phyloP scores from a whole-genome alignment of 2,797 vertebrate species.

The Myotis planiceps region DNA sequence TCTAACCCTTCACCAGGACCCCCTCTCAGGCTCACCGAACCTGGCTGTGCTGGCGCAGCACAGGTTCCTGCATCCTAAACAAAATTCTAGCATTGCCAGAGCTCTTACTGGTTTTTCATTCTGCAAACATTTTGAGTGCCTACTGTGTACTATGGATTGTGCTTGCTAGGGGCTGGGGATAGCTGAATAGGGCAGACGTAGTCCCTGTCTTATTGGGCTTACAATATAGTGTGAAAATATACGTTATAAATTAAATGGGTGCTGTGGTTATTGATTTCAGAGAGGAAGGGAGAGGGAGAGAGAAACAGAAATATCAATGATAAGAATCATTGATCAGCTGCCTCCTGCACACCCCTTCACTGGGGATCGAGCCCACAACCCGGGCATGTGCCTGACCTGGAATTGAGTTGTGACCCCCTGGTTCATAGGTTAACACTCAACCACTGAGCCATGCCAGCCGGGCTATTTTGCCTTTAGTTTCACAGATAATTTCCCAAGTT shows the following conservation, averaged over 20 bases:
- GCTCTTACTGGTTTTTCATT: not conserved
- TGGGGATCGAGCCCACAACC: too few relatives aligned
- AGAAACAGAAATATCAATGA: too few relatives aligned
- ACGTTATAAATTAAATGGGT: not conserved
- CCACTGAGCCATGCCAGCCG: too few relatives aligned
- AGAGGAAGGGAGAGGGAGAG: too few relatives aligned
- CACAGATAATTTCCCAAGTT: not conserved
- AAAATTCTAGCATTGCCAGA: not conserved
- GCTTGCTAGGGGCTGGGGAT: not conserved
- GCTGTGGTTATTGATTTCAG: not conserved
- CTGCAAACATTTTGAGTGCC: not conserved
- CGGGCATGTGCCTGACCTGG: too few relatives aligned
- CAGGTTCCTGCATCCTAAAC: not conserved
- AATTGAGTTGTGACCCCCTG: too few relatives aligned
- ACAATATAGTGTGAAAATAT: not conserved
- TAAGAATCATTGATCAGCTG: too few relatives aligned
- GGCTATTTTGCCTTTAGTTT: not conserved
- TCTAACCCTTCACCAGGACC: too few relatives aligned
- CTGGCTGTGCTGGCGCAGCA: too few relatives aligned
- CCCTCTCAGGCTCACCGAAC: too few relatives aligned
- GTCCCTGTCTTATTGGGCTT: not conserved
- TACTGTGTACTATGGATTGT: not conserved
- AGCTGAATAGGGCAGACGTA: not conserved
- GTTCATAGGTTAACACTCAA: too few relatives aligned
- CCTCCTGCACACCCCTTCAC: too few relatives aligned